Evolutionary conservation across 1,140 invertebrate genomes (phyloP).

Genomic region (Micrasema longulum): DNA sequence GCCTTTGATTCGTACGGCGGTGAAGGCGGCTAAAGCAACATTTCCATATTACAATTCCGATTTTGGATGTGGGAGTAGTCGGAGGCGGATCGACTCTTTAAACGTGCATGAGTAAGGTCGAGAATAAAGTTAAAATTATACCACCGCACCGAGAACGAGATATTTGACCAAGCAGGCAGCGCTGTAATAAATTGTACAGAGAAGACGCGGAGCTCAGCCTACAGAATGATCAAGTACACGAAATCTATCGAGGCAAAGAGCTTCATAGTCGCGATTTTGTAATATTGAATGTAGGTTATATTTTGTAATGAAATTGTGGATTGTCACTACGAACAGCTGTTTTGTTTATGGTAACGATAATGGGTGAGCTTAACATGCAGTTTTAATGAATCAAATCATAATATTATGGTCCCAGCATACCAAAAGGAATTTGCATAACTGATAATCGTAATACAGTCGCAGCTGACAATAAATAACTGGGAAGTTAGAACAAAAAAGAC

Average conservation of each 20-base stretch:
- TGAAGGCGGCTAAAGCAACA: too few relatives aligned
- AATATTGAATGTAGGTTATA: neutral
- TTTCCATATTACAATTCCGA: neutral
- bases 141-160: neutral
- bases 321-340: too few relatives aligned
- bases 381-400: too few relatives aligned
- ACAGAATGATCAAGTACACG: neutral
- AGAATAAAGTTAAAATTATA: constrained; percentile 7
- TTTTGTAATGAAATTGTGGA: neutral
- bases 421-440: too few relatives aligned
- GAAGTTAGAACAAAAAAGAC: too few relatives aligned
- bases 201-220: neutral
- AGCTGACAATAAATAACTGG: too few relatives aligned
- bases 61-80: constrained; percentile 5
- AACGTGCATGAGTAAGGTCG: constrained; percentile 23
- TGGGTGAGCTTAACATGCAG: too few relatives aligned
- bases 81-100: constrained; percentile 27
- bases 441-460: too few relatives aligned
- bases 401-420: too few relatives aligned
- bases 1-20: neutral
- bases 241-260: neutral
- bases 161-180: neutral
- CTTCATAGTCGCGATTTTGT: neutral
- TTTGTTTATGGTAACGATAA: too few relatives aligned
- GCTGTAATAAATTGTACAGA: neutral